These are phyloP conservation scores for Glyptemys insculpta DNA, from an alignment of 2,797 vertebrate species.

Conservation along the genomic window DNA sequence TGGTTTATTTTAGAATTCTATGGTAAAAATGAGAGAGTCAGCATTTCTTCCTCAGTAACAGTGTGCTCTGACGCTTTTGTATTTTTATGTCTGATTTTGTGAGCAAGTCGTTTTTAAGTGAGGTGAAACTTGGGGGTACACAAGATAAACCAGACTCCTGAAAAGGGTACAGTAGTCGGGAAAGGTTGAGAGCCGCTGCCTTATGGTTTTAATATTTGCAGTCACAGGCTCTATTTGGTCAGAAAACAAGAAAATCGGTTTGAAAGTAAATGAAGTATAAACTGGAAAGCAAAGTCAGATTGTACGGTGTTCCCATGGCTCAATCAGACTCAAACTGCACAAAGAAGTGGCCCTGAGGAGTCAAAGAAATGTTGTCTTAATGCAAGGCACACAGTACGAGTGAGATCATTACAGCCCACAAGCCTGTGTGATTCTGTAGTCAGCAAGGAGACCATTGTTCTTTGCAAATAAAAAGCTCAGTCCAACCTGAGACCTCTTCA, in stretches of 20 bases:
- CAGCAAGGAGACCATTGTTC: background rate
- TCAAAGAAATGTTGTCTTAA: background rate
- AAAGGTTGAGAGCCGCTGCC: too few species aligned
- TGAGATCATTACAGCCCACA: background rate
- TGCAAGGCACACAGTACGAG: background rate
- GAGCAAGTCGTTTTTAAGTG: too few species aligned
- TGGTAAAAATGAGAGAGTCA: too few species aligned
- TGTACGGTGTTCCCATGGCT: background rate
- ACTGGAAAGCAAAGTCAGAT: background rate
- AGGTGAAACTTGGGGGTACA: too few species aligned
- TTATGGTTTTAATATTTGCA: background rate
- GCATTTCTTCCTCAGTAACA: too few species aligned
- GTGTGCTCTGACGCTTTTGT: too few species aligned
- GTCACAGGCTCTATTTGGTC: background rate
- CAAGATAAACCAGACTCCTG: too few species aligned
- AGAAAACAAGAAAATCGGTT: background rate
- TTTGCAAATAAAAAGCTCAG: rapidly evolving
- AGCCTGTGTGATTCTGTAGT: background rate
- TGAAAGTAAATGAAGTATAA: background rate
- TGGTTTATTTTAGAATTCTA: too few species aligned
- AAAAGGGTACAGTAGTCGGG: too few species aligned
- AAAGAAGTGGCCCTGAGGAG: background rate
- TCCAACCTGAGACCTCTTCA: background rate
- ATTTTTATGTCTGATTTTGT: too few species aligned
- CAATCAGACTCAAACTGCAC: background rate